Conservation (phyloP, 2,113 vertebrate species). For the Galeopterus variegatus region DNA sequence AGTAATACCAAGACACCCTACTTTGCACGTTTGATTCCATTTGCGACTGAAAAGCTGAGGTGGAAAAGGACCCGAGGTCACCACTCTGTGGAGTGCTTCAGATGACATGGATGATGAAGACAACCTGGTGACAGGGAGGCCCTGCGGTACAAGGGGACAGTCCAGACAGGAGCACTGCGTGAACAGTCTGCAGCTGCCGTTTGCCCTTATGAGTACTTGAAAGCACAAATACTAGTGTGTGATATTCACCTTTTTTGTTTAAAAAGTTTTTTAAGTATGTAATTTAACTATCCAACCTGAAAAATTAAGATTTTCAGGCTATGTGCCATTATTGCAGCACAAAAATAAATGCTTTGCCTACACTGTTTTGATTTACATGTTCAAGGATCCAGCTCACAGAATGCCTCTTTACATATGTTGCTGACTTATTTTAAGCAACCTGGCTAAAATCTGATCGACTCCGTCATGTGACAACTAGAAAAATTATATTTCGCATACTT, state of each 20-base stretch:
- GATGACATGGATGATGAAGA: neutral
- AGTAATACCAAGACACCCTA: fast-evolving
- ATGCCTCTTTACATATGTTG: fast-evolving
- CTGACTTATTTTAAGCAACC: no score
- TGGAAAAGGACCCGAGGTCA: neutral
- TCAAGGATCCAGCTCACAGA: neutral
- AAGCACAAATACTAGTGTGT: fast-evolving
- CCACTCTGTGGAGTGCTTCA: neutral
- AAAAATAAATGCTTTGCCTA: neutral
- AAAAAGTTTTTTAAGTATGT: no score
- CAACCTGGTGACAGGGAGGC: no score
- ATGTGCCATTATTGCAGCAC: neutral
- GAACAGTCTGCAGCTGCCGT: neutral
- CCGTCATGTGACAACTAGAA: neutral
- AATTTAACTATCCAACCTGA: no score
- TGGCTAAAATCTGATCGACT: neutral
- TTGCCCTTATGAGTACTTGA: fast-evolving
- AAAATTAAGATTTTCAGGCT: neutral
- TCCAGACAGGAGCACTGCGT: neutral
- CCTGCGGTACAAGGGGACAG: fast-evolving
- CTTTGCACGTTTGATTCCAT: fast-evolving
- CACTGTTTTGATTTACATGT: neutral
- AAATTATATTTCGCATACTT: fast-evolving
- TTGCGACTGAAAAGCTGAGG: neutral
- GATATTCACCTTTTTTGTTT: neutral